Percentiles rank a stretch among this genome's conserved stretches.
Evolutionary conservation across 1,140 invertebrate genomes (phyloP).

Genomic region (Eufriesea mexicana): DNA sequence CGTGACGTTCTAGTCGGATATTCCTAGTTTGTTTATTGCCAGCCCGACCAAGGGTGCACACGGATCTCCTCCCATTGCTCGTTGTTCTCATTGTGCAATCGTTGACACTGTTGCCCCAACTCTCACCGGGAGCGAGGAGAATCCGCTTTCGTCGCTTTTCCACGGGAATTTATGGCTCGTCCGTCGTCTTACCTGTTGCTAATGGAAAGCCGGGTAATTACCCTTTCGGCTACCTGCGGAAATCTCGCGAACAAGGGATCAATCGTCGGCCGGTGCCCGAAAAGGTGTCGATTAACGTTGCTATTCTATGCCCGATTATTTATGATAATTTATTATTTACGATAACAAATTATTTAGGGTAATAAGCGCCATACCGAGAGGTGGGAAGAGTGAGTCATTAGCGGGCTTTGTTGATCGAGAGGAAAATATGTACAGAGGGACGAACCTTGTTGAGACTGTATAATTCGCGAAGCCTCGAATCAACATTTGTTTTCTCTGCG

Average conservation of each 20-base stretch:
- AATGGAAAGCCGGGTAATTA: conserved; percentile 41
- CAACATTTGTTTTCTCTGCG: neutral
- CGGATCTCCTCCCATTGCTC: neutral
- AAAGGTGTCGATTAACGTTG: neutral
- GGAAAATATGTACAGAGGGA: neutral
- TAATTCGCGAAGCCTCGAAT: neutral
- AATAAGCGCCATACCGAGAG: neutral
- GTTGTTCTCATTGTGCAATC: conserved; percentile 51
- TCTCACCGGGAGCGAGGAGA: conserved; percentile 55
- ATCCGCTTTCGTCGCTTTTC: conserved; percentile 6
- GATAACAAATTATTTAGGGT: neutral
- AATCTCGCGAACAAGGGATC: neutral
- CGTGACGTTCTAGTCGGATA: conserved; percentile 4
- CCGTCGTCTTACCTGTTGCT: conserved; percentile 29
- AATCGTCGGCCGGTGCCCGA: neutral
- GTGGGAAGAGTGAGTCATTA: conserved; percentile 23
- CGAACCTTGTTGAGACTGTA: neutral
- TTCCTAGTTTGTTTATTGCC: conserved; percentile 34
- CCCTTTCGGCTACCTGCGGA: conserved; percentile 19
- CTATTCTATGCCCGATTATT: conserved; percentile 11
- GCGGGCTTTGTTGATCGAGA: neutral
- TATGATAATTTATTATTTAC: conserved; percentile 15
- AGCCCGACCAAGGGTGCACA: neutral
- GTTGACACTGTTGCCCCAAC: conserved; percentile 69
- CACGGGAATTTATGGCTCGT: conserved; percentile 42